Base-by-base conservation (phyloP, 2,888 invertebrate genomes). In the Melieria omissa region DNA sequence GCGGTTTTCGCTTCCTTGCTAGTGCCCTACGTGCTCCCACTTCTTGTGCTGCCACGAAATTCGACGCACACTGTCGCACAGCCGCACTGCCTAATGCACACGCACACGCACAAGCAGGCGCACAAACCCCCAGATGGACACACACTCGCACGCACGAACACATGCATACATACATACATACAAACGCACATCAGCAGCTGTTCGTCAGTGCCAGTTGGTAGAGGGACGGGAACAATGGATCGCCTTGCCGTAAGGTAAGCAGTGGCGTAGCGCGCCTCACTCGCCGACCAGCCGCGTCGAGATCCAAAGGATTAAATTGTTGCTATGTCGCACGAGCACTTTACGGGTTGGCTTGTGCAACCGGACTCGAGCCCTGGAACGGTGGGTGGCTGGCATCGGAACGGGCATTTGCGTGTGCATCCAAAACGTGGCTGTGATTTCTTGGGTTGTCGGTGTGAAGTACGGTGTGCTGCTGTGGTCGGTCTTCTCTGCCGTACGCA, bases 351-450 rank as follows among this genome's bases (percentile, higher is more conserved):
- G 14, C 12, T 12, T 9, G 52, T 12, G 29, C 29, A 29, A 3
- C 29, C 29, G 29, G 29, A 29, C 29, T 29, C 29, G 29, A 29
- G 29, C 29, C 29, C 29, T 29, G 29, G 29, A 29, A 29, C 3
- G 29, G 29, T 29, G 29, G 29, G 29, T 29, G 29, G 29, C 2
- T 29, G 29, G 29, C 29, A 29, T 29, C 29, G 29, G 29, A 29
- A 29, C 29, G 29, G 29, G 29, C 58, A 49, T 47, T 46, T 73
- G 70, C 47, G 12, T 60, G 52, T 52, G 12, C 14, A 14, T 52
- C 14, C 6, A 12, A 52, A 12, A 52, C 52, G 52, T 52, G 14
- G 52, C 14, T 52, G 12, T 52, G 52, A 52, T 52, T 52, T 52
- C 52, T 52, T 52, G 52, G 12, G 52, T 52, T n/a, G 12, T 6